Conservation (phyloP, 2,113 vertebrate genomes). For the Passerina amoena region DNA sequence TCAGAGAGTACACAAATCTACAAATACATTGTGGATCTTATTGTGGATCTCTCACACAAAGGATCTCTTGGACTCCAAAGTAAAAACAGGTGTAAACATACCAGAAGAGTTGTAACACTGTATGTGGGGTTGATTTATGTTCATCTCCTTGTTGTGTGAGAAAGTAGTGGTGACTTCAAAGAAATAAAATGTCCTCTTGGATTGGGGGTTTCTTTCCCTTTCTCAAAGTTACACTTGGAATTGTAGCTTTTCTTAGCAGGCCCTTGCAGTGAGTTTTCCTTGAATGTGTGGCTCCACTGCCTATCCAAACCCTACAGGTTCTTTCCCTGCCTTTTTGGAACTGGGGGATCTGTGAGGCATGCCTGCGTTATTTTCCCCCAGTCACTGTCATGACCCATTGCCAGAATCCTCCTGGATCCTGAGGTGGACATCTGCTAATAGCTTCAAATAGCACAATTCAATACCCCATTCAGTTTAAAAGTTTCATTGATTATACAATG, state of each 20-base stretch:
- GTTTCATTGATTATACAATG: not conserved
- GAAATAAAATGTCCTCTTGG: not conserved
- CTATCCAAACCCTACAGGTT: not conserved
- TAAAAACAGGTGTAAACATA: not conserved
- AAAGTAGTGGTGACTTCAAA: not conserved
- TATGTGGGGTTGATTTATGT: not conserved
- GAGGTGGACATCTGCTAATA: not conserved
- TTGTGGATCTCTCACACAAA: not conserved
- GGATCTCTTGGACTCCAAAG: not conserved
- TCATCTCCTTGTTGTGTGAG: not conserved
- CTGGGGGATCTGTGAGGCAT: not conserved
- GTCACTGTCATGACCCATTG: not conserved
- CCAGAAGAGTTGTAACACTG: not conserved
- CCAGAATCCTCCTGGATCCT: not conserved
- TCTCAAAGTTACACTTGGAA: not conserved
- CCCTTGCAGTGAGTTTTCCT: not conserved
- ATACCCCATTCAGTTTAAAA: not conserved
- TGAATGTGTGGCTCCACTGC: not conserved
- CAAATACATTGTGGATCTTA: not conserved
- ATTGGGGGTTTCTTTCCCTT: not conserved
- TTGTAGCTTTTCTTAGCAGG: not conserved
- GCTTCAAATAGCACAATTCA: not conserved
- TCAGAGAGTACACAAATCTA: not conserved
- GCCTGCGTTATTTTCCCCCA: not conserved
- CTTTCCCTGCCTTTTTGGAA: not conserved